Percentiles rank a stretch among this genome's conserved stretches.
These are phyloP conservation scores for Noctua janthe DNA, from an alignment of 2,888 invertebrate genomes.

Conservation along the genomic window DNA sequence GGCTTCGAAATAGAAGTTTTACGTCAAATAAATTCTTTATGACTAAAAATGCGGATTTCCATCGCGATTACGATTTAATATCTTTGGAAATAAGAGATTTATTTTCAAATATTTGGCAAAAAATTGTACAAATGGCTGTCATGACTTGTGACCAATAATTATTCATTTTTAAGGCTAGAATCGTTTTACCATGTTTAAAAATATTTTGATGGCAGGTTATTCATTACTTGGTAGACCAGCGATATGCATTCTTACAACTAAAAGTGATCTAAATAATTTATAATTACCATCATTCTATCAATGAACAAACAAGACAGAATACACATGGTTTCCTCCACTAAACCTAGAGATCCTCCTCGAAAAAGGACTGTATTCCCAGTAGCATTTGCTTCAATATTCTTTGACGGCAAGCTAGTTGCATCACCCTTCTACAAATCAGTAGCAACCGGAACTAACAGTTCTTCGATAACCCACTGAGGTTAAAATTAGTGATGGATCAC, in stretches of 20 bases:
- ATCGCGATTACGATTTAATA: neutral
- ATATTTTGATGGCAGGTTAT: neutral
- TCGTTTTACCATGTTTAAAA: neutral
- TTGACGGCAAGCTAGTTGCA: neutral
- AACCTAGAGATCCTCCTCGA: neutral
- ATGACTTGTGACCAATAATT: neutral
- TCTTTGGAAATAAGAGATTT: neutral
- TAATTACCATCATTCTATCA: neutral
- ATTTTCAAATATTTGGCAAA: neutral
- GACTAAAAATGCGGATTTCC: neutral
- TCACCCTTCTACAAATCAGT: neutral
- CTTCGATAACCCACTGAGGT: neutral
- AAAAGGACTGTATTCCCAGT: neutral
- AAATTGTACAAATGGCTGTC: neutral
- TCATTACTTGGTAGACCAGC: neutral
- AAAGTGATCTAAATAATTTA: neutral
- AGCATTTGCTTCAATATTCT: neutral
- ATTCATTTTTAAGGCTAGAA: neutral
- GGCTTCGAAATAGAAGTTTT: neutral
- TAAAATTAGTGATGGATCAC: neutral
- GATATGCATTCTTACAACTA: neutral
- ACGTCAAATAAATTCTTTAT: constrained; percentile 18
- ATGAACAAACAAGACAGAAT: constrained; percentile 6
- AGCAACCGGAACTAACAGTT: constrained; percentile 19
- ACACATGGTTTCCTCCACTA: neutral